Evolutionary conservation across 2,888 invertebrate species (phyloP).

Genomic region (Oasisia sp.): DNA sequence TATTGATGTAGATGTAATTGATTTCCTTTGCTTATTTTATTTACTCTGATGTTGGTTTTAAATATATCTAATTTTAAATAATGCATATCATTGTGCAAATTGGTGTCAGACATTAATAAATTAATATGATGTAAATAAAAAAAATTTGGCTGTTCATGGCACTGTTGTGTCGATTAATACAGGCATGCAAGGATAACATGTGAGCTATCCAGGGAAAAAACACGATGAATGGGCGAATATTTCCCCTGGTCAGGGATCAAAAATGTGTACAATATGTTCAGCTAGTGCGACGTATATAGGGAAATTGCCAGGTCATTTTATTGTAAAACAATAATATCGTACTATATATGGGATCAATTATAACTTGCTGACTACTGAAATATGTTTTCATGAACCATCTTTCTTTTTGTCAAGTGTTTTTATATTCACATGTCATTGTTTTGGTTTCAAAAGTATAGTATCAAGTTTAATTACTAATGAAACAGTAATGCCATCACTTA

Average conservation of each 20-base stretch:
- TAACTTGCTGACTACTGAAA: too few species aligned
- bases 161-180: neutral
- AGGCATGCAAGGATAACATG: neutral
- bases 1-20: neutral
- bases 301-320: too few species aligned
- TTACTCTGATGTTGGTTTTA: neutral
- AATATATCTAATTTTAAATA: neutral
- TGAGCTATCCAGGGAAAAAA: neutral
- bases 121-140: neutral
- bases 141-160: neutral
- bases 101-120: neutral
- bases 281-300: too few species aligned
- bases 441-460: too few species aligned
- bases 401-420: too few species aligned
- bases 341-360: too few species aligned
- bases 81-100: neutral
- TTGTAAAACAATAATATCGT: too few species aligned
- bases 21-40: neutral
- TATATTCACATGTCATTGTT: too few species aligned
- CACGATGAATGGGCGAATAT: neutral
- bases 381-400: too few species aligned
- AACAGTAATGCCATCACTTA: too few species aligned
- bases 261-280: neutral
- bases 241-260: neutral
- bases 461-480: too few species aligned